A percentile compares a stretch with the other conserved stretches of the same genome.
These are phyloP conservation scores for Hydrochoerus hydrochaeris DNA, from an alignment of 2,113 vertebrate genomes.

Conservation along the genomic window DNA sequence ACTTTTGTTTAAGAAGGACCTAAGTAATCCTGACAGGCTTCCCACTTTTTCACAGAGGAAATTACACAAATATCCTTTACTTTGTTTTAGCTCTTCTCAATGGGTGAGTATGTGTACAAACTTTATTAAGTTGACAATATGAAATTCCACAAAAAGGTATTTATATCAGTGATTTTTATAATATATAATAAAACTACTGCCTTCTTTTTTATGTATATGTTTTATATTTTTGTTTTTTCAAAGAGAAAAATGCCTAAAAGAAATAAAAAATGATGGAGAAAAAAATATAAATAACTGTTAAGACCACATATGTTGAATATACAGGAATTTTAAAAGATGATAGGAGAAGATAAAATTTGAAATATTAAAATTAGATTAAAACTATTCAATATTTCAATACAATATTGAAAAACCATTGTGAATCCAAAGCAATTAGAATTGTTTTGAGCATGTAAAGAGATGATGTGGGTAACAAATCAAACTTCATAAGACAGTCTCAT, in stretches of 20 bases:
- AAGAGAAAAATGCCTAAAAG: not conserved
- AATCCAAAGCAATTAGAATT: not conserved
- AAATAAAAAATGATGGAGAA: not conserved
- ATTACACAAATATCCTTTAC: not conserved
- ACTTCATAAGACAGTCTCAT: not conserved
- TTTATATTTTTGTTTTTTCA: not conserved
- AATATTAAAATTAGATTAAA: not conserved
- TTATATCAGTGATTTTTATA: not conserved
- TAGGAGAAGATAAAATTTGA: not conserved
- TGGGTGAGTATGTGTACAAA: not conserved
- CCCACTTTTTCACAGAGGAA: not conserved
- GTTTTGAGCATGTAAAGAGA: not conserved
- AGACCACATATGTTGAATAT: not conserved
- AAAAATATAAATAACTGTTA: not conserved
- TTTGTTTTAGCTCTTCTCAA: not conserved
- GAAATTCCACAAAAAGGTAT: not conserved
- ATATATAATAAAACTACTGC: not conserved
- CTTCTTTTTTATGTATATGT: not conserved
- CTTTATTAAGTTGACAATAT: constrained; percentile 28
- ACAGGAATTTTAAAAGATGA: not conserved
- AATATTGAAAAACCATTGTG: not conserved
- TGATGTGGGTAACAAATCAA: not conserved
- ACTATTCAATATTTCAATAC: not conserved
- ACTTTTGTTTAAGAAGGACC: not conserved
- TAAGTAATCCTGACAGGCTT: not conserved